Conservation (phyloP, 2,797 vertebrate genomes). For the Austrolebias charrua region DNA sequence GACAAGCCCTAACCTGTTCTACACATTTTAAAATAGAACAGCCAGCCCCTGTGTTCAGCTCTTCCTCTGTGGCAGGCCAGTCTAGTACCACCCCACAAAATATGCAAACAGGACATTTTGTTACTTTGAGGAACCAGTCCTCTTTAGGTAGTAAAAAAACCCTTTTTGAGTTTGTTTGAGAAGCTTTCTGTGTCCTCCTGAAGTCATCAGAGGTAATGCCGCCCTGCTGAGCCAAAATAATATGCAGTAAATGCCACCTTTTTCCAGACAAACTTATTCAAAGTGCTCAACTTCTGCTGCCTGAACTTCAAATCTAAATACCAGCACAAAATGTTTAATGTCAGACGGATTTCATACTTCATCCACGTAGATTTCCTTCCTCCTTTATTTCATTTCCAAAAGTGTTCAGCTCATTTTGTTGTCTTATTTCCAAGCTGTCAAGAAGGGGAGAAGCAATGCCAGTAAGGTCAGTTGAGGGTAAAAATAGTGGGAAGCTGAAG, state of each 20-base stretch:
- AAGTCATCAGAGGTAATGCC: conserved; percentile 45
- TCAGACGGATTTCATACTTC: conserved; percentile 3
- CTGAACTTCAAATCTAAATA: background rate
- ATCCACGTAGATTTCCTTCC: background rate
- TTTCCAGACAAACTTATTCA: conserved; percentile 14
- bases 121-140: conserved; percentile 61
- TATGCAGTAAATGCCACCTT: conserved; percentile 16
- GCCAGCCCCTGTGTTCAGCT: conserved; percentile 58
- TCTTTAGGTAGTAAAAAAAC: conserved; percentile 50
- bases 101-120: conserved; percentile 75
- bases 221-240: conserved; percentile 29
- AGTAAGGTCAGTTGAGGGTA: conserved; percentile 34
- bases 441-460: conserved; percentile 29
- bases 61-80: conserved; percentile 42
- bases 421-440: conserved; percentile 20
- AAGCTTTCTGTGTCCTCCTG: conserved; percentile 49
- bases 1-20: conserved; percentile 76
- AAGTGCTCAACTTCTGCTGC: conserved; percentile 21
- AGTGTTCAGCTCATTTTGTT: conserved; percentile 10
- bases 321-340: conserved; percentile 2
- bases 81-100: conserved; percentile 53
- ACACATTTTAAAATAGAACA: conserved; percentile 75
- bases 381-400: conserved; percentile 19
- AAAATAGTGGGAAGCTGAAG: conserved; percentile 35
- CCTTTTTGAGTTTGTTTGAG: conserved; percentile 27